Conservation (phyloP, 2,113 vertebrate genomes). For the Rhineura floridana region DNA sequence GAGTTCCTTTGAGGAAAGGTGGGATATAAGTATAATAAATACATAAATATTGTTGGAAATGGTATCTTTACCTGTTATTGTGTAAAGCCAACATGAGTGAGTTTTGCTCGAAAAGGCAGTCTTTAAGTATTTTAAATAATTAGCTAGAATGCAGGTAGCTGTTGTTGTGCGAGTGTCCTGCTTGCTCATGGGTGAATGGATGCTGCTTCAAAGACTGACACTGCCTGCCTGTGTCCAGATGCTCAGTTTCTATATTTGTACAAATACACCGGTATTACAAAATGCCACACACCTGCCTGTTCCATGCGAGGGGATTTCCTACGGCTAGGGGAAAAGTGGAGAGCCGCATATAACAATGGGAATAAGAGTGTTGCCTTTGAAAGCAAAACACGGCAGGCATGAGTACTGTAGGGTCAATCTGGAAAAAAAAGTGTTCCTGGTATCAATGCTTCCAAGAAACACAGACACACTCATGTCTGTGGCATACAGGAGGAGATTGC, state of each 20-base stretch:
- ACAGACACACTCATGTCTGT: constrained; percentile 20
- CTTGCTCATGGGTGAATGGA: neutral
- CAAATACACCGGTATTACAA: neutral
- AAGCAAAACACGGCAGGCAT: constrained; percentile 51
- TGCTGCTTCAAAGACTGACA: neutral
- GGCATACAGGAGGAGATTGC: constrained; percentile 41
- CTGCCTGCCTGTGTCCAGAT: neutral
- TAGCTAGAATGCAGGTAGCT: neutral
- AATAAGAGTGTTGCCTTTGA: neutral
- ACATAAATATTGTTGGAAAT: too few species aligned
- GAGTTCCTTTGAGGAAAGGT: too few species aligned
- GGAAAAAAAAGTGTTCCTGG: constrained; percentile 28
- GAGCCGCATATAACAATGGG: neutral
- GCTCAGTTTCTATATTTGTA: neutral
- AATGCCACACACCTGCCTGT: neutral
- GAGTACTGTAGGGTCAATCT: constrained; percentile 50
- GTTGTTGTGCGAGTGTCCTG: neutral
- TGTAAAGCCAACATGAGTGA: too few species aligned
- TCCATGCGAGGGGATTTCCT: neutral
- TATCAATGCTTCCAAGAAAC: constrained; percentile 34
- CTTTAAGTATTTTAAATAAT: too few species aligned
- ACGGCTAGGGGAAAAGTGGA: neutral
- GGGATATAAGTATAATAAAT: too few species aligned
- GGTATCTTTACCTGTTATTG: too few species aligned
- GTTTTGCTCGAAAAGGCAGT: too few species aligned